phyloP scores from a whole-genome alignment of 2,797 vertebrate species.

The Karalla daura region DNA sequence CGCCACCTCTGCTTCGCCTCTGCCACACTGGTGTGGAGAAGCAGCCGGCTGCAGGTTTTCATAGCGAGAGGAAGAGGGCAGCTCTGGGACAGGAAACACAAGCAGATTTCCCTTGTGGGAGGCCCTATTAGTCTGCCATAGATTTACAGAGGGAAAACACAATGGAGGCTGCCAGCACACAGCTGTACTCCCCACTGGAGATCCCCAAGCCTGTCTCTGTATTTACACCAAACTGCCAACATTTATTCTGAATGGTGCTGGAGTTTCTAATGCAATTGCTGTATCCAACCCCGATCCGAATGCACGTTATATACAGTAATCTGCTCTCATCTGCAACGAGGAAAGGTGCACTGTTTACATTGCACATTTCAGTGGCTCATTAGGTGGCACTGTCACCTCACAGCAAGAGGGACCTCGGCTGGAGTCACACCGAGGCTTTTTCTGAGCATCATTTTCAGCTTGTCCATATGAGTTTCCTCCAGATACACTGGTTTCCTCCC shows the following conservation, averaged over 20 bases:
- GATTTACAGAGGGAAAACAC: constrained; percentile 68
- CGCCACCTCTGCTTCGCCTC: constrained; percentile 57
- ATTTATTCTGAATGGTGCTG: constrained; percentile 24
- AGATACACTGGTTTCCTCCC: no score
- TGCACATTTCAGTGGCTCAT: no score
- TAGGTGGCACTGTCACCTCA: no score
- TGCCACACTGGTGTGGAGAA: constrained; percentile 33
- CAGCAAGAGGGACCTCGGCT: no score
- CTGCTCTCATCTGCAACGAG: no score
- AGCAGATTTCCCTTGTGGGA: constrained; percentile 71
- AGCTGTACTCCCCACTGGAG: constrained; percentile 40
- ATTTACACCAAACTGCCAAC: constrained; percentile 25
- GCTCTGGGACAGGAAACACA: constrained; percentile 72
- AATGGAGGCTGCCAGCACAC: constrained; percentile 48
- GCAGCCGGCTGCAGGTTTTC: constrained; percentile 56
- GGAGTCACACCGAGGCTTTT: no score
- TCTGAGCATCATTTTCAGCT: no score
- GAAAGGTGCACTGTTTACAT: no score
- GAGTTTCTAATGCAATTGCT: background rate
- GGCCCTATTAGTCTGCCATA: constrained; percentile 62
- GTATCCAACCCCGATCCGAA: no score
- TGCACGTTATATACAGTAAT: no score
- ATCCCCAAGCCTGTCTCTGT: constrained; percentile 11
- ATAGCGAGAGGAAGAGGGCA: constrained; percentile 71
- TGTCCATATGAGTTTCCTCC: no score